Conservation (phyloP, 2,888 invertebrate genomes). For the Dryobotodes eremita region DNA sequence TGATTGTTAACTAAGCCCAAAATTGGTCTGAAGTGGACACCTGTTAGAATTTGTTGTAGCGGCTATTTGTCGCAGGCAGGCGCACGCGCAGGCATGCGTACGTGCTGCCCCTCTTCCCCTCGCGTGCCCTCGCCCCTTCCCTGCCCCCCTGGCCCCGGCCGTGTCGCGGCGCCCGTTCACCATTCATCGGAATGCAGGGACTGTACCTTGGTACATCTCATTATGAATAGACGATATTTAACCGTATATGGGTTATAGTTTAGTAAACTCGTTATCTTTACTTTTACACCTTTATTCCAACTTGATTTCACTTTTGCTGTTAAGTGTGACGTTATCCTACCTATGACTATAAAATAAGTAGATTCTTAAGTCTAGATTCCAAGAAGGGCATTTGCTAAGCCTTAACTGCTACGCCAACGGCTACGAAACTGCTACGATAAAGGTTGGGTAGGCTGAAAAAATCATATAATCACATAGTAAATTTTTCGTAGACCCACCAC, state of each 20-base stretch:
- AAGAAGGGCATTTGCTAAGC: conserved; percentile 2
- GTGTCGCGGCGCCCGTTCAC: conserved; percentile 74
- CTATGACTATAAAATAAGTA: not conserved
- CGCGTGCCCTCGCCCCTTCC: conserved; percentile 45
- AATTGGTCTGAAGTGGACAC: conserved; percentile 81
- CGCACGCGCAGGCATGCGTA: conserved; percentile 88
- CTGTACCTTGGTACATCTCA: conserved; percentile 83
- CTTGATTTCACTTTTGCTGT: conserved; percentile 24
- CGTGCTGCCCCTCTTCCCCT: conserved; percentile 67
- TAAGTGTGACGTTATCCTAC: conserved; percentile 3
- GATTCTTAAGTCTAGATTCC: not conserved
- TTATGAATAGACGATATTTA: conserved; percentile 82
- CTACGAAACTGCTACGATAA: conserved; percentile 40
- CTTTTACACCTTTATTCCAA: conserved; percentile 42
- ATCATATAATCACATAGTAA: too few species aligned
- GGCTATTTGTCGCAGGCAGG: conserved; percentile 79
- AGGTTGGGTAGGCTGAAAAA: not conserved
- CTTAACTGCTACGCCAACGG: conserved; percentile 34
- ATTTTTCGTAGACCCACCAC: too few species aligned
- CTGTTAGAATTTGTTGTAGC: conserved; percentile 84
- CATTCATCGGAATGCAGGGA: conserved; percentile 87
- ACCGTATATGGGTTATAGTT: conserved; percentile 76
- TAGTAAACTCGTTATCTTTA: conserved; percentile 57
- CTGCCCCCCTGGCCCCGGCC: conserved; percentile 59
- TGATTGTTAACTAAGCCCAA: conserved; percentile 70